phyloP scores from a whole-genome alignment of 1,140 invertebrate species.

The Conus ventricosus region DNA sequence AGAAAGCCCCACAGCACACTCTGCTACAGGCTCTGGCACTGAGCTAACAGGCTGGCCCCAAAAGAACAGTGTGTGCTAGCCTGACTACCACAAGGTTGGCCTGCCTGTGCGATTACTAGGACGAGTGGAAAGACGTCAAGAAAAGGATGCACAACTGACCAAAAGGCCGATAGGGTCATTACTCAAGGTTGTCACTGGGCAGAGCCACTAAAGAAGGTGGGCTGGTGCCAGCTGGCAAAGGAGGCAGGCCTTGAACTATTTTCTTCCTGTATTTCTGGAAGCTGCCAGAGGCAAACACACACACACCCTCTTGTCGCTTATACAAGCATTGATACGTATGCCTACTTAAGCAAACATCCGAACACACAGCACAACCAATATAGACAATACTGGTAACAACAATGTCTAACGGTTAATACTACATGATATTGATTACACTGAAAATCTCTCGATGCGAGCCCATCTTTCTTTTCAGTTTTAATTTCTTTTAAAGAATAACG shows the following conservation, averaged over 20 bases:
- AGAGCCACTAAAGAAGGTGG: neutral
- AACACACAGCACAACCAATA: too few species aligned
- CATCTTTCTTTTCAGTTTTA: too few species aligned
- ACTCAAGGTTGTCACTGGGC: neutral
- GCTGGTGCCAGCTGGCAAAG: neutral
- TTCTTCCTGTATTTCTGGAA: neutral
- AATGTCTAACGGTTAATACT: too few species aligned
- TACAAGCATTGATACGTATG: too few species aligned
- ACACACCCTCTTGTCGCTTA: neutral
- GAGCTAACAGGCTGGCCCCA: too few species aligned
- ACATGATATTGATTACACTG: too few species aligned
- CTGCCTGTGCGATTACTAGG: neutral
- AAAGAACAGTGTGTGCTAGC: neutral
- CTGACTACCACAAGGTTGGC: neutral
- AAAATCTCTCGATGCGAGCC: too few species aligned
- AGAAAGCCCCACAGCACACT: too few species aligned
- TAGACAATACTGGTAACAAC: too few species aligned
- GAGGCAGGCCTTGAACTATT: neutral
- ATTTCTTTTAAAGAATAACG: too few species aligned
- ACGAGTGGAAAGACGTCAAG: neutral
- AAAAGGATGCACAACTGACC: neutral
- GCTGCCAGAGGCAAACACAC: constrained; percentile 4
- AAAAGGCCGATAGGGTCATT: neutral
- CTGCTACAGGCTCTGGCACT: too few species aligned
- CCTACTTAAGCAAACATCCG: too few species aligned